These are phyloP conservation scores for Lampris incognitus DNA, from an alignment of 2,113 vertebrate genomes.

Conservation along the genomic window DNA sequence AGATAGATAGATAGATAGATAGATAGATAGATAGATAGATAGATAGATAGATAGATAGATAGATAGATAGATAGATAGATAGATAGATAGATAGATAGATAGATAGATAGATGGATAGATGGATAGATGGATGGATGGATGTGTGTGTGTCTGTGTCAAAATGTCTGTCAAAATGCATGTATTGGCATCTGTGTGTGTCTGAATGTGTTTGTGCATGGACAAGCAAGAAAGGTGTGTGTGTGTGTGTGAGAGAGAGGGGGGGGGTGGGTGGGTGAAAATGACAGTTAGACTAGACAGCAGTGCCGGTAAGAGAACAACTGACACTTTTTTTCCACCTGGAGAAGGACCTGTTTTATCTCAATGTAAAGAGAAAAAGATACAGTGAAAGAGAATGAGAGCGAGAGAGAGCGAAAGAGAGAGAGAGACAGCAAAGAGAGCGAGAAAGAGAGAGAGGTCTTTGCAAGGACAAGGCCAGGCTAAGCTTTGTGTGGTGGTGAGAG, in stretches of 20 bases:
- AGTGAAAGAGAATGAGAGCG: constrained; percentile 10
- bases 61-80: no score
- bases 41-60: no score
- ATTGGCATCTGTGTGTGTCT: constrained; percentile 2
- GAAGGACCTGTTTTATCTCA: constrained; percentile 82
- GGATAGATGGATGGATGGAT: no score
- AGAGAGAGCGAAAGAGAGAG: constrained; percentile 6
- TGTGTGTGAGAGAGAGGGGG: constrained; percentile 21
- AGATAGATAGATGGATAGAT: no score
- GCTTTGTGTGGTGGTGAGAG: constrained; percentile 47
- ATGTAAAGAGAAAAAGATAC: constrained; percentile 29
- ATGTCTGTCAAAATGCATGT: no score
- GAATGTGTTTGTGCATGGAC: neutral
- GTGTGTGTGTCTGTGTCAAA: no score
- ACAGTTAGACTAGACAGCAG: no score
- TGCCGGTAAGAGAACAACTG: constrained; percentile 39
- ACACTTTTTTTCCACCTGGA: constrained; percentile 67
- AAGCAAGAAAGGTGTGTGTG: neutral
- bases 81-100: no score
- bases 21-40: neutral
- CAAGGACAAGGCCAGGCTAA: constrained; percentile 79
- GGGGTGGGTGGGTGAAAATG: constrained; percentile 45
- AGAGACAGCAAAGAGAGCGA: neutral
- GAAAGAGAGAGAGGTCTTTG: constrained; percentile 65
- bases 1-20: neutral